Conservation (phyloP, 1,140 invertebrate species). For the Drosophila miranda region DNA sequence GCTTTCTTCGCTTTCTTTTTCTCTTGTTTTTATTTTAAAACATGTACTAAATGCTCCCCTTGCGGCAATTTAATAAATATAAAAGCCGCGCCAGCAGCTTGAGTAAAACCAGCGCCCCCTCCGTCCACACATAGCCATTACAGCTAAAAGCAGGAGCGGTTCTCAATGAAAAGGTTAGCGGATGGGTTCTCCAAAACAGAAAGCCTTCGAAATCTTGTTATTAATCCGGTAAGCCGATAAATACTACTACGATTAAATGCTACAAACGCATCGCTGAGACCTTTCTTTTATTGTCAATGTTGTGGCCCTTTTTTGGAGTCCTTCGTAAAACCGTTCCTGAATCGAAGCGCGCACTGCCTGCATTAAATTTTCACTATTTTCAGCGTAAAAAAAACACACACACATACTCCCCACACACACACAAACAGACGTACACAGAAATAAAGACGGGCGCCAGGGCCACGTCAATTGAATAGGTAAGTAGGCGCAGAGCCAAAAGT, state of each 20-base stretch:
- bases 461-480: slow-evolving; percentile 59
- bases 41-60: slow-evolving; percentile 76
- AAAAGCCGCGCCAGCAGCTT: slow-evolving; percentile 62
- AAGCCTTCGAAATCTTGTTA: not conserved
- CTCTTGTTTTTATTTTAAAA: slow-evolving; percentile 53
- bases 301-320: too few relatives aligned
- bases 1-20: slow-evolving; percentile 9
- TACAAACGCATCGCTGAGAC: too few relatives aligned
- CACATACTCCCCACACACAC: not conserved
- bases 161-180: not conserved
- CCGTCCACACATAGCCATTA: slow-evolving; percentile 20
- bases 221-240: too few relatives aligned
- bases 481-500: slow-evolving; percentile 74
- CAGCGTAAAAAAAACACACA: slow-evolving; percentile 1
- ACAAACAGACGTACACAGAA: slow-evolving; percentile 23
- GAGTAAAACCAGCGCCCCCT: slow-evolving; percentile 13
- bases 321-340: slow-evolving; percentile 27
- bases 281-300: too few relatives aligned
- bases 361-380: slow-evolving; percentile 77
- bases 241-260: too few relatives aligned
- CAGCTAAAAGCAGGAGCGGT: slow-evolving; percentile 39
- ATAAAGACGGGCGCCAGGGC: slow-evolving; percentile 49
- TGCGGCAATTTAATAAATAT: slow-evolving; percentile 77
- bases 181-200: not conserved
- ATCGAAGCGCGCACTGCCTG: slow-evolving; percentile 30